A percentile compares a stretch with the other conserved stretches of the same genome.
Conservation (phyloP, 2,888 invertebrate genomes). For the Orthonychiurus folsomi region DNA sequence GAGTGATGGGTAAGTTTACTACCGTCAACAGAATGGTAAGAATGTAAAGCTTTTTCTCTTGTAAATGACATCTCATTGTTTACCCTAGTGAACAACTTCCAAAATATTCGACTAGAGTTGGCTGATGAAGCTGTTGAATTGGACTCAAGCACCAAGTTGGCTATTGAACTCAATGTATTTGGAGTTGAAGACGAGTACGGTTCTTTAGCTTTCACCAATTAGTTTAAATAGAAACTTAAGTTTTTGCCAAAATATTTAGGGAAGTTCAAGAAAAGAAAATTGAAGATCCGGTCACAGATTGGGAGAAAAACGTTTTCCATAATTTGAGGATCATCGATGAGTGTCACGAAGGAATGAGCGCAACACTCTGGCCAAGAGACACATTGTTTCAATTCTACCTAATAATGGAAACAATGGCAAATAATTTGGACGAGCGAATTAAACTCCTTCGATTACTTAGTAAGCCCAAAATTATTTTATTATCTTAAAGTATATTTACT, state of each 20-base stretch:
- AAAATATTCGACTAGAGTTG: slow-evolving; percentile 24
- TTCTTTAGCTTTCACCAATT: slow-evolving; percentile 1
- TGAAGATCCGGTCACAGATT: slow-evolving; percentile 11
- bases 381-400: slow-evolving; percentile 20
- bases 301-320: slow-evolving; percentile 13
- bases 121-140: slow-evolving; percentile 8
- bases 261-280: not conserved
- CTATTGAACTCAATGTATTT: slow-evolving; percentile 12
- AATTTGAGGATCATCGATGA: slow-evolving; percentile 13
- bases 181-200: slow-evolving; percentile 5
- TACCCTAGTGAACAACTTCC: slow-evolving; percentile 32
- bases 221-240: no score
- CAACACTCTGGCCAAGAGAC: slow-evolving; percentile 15
- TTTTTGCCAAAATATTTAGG: no score
- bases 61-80: no score
- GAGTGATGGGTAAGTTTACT: slow-evolving; percentile 31
- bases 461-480: not conserved
- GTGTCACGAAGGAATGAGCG: slow-evolving; percentile 4
- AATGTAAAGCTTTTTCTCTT: not conserved
- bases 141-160: slow-evolving; percentile 6
- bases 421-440: slow-evolving; percentile 15
- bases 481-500: no score
- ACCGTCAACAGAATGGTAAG: not conserved
- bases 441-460: slow-evolving; percentile 8
- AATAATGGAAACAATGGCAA: slow-evolving; percentile 12